Base-by-base conservation (phyloP, 2,113 vertebrate genomes). In the Diphyllodes magnificus region DNA sequence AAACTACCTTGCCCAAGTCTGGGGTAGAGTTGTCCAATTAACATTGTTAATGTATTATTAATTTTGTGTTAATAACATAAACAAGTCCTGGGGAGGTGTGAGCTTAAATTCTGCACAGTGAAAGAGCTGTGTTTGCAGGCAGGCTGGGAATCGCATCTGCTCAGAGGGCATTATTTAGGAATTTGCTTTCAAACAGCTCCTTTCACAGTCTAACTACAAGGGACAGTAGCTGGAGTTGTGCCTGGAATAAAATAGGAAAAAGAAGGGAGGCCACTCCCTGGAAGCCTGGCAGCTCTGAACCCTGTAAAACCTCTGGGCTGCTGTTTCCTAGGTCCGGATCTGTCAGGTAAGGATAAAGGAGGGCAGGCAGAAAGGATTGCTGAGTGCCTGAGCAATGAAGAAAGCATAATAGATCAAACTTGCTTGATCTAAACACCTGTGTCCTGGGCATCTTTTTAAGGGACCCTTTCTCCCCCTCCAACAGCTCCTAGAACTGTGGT, bases 121-220 rank as follows among this genome's bases (percentile, higher is more conserved):
- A 39, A 92, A 40, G 90, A 77, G 39, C 75, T 81, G 68, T 91
- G 66, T 93, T 95, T 91, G 93, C 79, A 83, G 61, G 85, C 90
- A 94, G 85, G 64, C 40, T 92, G 94, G 95, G 93, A 83, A 86
- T 95, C 82, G 0, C 59, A 51, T 90, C 71, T 93, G 63, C 93
- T 90, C 85, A 83, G 85, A 77, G 87, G 75, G 85, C 64, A 95
- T 92, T 96, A 95, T 95, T 96, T 91, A 95, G 87, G 91, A 95
- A 94, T 95, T 95, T 70, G 47, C 70, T 95, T 96, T 95, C 91
- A 76, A 95, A 90, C 91, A 86, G 85, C 73, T 86, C 54, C 91
- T 95, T 95, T 97, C 85, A 90, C 86, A 93, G 75, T 82, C 68
- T 39, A 70, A 69, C 70, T 87, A 92, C 94, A 96, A 94, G 87